These are phyloP conservation scores for Boloria selene DNA, from an alignment of 2,888 invertebrate species.

Conservation along the genomic window DNA sequence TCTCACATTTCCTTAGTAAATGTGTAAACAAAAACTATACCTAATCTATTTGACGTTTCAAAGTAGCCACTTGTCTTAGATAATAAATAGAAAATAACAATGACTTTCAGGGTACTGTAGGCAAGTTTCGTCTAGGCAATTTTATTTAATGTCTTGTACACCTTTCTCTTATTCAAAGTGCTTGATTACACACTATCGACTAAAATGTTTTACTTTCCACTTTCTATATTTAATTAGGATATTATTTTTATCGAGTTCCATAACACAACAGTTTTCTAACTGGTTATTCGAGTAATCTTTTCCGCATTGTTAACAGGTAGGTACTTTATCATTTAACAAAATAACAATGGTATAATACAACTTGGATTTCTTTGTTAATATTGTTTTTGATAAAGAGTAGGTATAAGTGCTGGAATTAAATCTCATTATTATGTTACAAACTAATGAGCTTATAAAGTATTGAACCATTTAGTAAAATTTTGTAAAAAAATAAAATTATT, in stretches of 20 bases:
- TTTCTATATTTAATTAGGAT: slow-evolving; percentile 42
- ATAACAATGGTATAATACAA: neutral
- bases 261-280: slow-evolving; percentile 13
- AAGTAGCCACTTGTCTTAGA: neutral
- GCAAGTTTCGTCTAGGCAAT: slow-evolving; percentile 8
- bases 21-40: too few relatives aligned
- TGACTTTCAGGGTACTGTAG: neutral
- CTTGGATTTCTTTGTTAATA: too few relatives aligned
- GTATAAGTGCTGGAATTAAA: too few relatives aligned
- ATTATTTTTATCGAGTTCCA: slow-evolving; percentile 20
- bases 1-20: neutral
- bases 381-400: too few relatives aligned
- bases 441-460: too few relatives aligned
- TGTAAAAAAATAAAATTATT: too few relatives aligned
- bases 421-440: too few relatives aligned
- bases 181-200: slow-evolving; percentile 30
- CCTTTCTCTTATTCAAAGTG: slow-evolving; percentile 31
- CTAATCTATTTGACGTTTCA: too few relatives aligned
- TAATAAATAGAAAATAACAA: slow-evolving; percentile 9
- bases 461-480: too few relatives aligned
- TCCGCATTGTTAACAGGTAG: neutral
- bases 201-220: slow-evolving; percentile 39
- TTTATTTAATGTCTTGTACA: slow-evolving; percentile 19
- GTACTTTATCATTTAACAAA: neutral
- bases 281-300: neutral